phyloP scores from a whole-genome alignment of 2,113 vertebrate genomes.

The Barbus barbus region DNA sequence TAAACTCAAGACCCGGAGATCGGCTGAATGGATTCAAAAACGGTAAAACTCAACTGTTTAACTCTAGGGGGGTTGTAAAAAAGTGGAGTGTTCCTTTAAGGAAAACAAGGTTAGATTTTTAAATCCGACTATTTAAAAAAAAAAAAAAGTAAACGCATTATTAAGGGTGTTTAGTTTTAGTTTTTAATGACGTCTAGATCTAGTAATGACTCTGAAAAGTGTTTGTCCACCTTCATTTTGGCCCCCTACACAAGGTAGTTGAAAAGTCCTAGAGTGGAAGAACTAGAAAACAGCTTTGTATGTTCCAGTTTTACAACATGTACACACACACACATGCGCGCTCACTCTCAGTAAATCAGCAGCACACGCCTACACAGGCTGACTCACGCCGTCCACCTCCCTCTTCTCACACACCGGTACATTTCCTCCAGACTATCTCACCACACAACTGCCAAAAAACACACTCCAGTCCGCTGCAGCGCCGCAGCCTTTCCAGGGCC shows the following conservation, averaged over 20 bases:
- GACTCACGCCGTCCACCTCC: slow-evolving; percentile 62
- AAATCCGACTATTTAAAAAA: neutral
- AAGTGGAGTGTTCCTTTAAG: too few species aligned
- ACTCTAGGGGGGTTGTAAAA: too few species aligned
- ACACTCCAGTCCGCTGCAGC: neutral
- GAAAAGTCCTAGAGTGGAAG: neutral
- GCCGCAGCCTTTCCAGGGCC: neutral
- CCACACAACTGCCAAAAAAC: slow-evolving; percentile 38
- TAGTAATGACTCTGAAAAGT: neutral
- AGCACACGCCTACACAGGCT: slow-evolving; percentile 61
- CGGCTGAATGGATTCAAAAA: too few species aligned
- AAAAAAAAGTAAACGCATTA: neutral
- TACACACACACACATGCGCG: slow-evolving; percentile 24
- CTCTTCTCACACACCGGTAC: slow-evolving; percentile 63
- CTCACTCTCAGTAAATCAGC: slow-evolving; percentile 21
- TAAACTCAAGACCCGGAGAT: too few species aligned
- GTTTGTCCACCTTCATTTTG: neutral
- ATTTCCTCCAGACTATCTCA: slow-evolving; percentile 57
- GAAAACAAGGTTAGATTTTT: neutral
- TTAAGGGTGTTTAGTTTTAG: neutral
- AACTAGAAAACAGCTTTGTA: neutral
- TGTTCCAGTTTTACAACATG: neutral
- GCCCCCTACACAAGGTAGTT: neutral
- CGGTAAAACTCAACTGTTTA: too few species aligned
- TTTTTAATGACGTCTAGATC: neutral